Percentiles rank a stretch among this genome's conserved stretches.
These are phyloP conservation scores for Nyctalus aviator DNA, from an alignment of 2,797 vertebrate species.

Conservation along the genomic window DNA sequence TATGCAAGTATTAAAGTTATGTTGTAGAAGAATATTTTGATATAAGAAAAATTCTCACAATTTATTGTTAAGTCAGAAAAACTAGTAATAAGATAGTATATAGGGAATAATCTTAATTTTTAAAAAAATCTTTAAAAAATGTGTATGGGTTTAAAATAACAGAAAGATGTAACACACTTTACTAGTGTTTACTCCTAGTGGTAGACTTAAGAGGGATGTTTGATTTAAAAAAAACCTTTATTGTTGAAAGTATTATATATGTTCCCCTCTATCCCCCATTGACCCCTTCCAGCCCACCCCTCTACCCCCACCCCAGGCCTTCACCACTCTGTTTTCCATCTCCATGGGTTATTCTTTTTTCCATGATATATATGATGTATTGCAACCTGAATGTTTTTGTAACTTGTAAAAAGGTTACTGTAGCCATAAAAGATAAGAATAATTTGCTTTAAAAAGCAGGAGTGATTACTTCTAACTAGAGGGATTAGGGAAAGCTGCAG, in stretches of 20 bases:
- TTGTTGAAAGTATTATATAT: too few relatives aligned
- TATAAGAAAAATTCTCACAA: not conserved
- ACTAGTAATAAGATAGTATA: slow-evolving; percentile 10
- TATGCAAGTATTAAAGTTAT: not conserved
- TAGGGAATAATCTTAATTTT: not conserved
- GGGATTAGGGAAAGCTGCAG: not conserved
- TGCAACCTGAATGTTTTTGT: not conserved
- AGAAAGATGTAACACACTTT: not conserved
- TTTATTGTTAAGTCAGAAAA: slow-evolving; percentile 13
- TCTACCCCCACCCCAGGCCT: too few relatives aligned
- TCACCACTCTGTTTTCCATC: too few relatives aligned
- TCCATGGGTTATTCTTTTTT: not conserved
- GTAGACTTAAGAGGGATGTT: not conserved
- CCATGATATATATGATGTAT: not conserved
- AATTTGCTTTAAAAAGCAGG: not conserved
- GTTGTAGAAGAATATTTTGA: slow-evolving; percentile 2
- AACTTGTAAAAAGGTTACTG: not conserved
- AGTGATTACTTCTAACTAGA: not conserved
- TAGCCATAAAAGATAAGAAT: not conserved
- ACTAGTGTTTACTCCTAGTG: not conserved
- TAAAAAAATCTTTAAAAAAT: not conserved
- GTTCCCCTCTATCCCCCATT: too few relatives aligned
- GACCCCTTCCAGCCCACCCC: too few relatives aligned
- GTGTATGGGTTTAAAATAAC: not conserved
- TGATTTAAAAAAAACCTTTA: not conserved